Base-by-base conservation (phyloP, 2,113 vertebrate genomes). In the Oreochromis niloticus region DNA sequence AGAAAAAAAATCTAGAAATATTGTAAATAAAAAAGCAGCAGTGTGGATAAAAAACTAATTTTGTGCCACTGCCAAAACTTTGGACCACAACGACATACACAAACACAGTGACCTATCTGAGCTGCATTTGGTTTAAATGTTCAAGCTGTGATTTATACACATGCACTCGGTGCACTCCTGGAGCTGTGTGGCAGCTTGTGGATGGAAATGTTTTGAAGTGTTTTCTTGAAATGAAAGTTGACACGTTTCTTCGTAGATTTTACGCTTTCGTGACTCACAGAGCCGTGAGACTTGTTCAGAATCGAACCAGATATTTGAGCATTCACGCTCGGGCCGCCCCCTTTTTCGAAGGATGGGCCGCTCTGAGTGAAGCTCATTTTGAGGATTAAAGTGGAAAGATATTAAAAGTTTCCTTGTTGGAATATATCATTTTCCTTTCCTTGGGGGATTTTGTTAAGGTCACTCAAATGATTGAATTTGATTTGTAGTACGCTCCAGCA, bases 391-490 rank as follows among this genome's bases (percentile, higher is more conserved):
- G 22, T 52, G 50, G 41, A 54, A 81, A 79, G 6, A 68, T 55
- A 89, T 89, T 88, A 61, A 39, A 88, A 85, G 39, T 81, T 84
- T 85, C 73, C 79, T 80, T 82, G 59, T 85, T 86, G 92, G 81
- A 83, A 81, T 87, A 80, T 86, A 61, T 56, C 61, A 83, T 85
- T 46, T 91, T 88, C 48, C 84, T 92, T 91, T 94, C 89, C 88
- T 83, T 54, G 50, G 13, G 56, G 81, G 57, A 66, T 85, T 86
- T 87, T 27, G 41, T 82, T 90, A 85, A 50, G 80, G 80, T 54
- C 78, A 78, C 73, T 83, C 91, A 90, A 78, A 90, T 92, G 85
- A 86, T 73, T 83, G 73, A 13, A 36, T 80, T 79, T 91, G 92
- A 92, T 91, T 91, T 94, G 88, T 80, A 85, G 84, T 86, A 1